These are phyloP conservation scores for Tupaia tana DNA, from an alignment of 2,113 vertebrate genomes.

Conservation along the genomic window DNA sequence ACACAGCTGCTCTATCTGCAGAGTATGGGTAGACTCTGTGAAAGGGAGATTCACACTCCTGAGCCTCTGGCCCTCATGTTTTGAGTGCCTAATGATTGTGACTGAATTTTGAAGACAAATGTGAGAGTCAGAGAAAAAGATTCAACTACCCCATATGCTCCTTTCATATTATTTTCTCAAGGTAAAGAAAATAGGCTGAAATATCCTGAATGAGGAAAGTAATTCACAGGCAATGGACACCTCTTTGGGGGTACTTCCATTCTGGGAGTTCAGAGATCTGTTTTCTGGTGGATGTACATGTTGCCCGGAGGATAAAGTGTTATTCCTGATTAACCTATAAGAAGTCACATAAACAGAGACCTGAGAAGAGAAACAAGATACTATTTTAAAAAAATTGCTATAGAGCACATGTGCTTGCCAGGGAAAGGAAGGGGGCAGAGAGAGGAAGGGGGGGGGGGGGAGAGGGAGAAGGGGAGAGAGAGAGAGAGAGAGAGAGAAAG, in stretches of 20 bases:
- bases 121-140: constrained; percentile 43
- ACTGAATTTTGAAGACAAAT: constrained; percentile 36
- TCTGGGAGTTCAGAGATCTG: not conserved
- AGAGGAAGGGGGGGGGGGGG: no score
- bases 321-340: not conserved
- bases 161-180: not conserved
- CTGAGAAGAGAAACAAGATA: not conserved
- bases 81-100: not conserved
- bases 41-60: not conserved
- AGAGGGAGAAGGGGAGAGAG: no score
- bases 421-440: no score
- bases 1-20: not conserved
- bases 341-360: not conserved
- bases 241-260: not conserved
- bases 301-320: not conserved
- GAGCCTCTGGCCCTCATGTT: not conserved
- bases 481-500: no score
- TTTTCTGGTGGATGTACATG: not conserved
- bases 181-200: constrained; percentile 58
- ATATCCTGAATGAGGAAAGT: not conserved
- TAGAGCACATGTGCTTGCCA: no score
- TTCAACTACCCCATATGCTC: not conserved
- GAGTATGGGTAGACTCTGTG: not conserved
- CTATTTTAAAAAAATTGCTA: no score
- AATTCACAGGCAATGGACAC: not conserved